A percentile compares a stretch with the other conserved stretches of the same genome.
Evolutionary conservation across 1,140 invertebrate genomes (phyloP).

Genomic region (Drosophila quadrilineata): DNA sequence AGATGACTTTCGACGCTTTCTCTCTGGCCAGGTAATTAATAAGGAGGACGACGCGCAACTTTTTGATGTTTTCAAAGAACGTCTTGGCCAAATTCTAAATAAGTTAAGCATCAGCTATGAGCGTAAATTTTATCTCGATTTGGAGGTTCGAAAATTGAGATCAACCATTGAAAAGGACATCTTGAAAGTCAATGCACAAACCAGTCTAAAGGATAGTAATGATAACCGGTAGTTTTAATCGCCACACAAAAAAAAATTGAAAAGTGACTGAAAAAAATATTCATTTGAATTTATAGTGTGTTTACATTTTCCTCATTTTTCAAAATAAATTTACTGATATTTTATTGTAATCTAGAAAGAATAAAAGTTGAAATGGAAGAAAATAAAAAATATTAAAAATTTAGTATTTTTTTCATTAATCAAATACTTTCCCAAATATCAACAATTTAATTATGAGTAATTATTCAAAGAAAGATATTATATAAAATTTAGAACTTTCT

Average conservation of each 20-base stretch:
- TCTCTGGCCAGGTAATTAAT: slow-evolving; percentile 16
- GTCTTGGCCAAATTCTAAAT: slow-evolving; percentile 25
- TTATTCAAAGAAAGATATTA: no score
- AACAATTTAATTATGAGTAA: no score
- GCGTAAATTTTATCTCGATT: slow-evolving; percentile 35
- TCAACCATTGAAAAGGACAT: slow-evolving; percentile 47
- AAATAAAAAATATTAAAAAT: no score
- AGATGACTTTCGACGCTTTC: slow-evolving; percentile 42
- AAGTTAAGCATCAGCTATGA: slow-evolving; percentile 37
- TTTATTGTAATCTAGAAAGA: no score
- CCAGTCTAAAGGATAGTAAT: slow-evolving; percentile 27
- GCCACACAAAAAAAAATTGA: not conserved
- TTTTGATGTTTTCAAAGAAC: slow-evolving; percentile 18
- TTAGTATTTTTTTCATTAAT: no score
- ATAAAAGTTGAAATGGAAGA: no score
- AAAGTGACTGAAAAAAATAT: not conserved
- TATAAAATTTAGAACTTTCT: no score
- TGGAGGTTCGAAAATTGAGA: slow-evolving; percentile 45
- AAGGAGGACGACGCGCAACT: slow-evolving; percentile 47
- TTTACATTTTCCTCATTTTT: no score
- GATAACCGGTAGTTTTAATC: no score
- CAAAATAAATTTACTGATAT: no score
- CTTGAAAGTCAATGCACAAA: slow-evolving; percentile 31
- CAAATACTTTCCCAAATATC: no score
- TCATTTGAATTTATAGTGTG: no score